Percentiles rank a stretch among this genome's conserved stretches.
Conservation (phyloP, 2,797 vertebrate genomes). For the Acrocephalus scirpaceus region DNA sequence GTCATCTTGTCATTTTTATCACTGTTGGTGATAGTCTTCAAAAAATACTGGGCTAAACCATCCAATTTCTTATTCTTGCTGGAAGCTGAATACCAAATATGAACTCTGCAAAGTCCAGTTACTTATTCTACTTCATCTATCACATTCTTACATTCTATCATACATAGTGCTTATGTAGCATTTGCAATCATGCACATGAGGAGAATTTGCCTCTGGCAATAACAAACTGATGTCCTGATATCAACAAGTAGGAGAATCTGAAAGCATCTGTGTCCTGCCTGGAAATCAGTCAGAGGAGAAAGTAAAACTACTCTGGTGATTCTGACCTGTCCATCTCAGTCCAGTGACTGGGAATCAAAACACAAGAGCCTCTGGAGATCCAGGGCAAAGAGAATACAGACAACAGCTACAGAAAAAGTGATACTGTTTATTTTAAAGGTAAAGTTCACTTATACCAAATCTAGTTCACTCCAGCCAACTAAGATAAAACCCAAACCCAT, state of each 20-base stretch:
- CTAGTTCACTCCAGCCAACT: neutral
- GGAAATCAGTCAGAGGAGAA: neutral
- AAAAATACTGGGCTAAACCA: neutral
- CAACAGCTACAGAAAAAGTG: neutral
- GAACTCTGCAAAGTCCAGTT: neutral
- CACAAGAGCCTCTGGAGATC: neutral
- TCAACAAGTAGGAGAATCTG: neutral
- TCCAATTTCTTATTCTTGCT: neutral
- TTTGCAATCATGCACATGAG: neutral
- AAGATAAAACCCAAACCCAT: neutral
- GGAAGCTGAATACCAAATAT: neutral
- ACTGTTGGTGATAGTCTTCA: neutral
- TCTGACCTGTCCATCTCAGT: neutral
- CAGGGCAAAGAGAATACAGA: neutral
- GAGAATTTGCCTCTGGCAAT: neutral
- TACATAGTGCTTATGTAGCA: neutral
- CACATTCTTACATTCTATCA: neutral
- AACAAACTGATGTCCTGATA: neutral
- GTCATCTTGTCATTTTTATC: constrained; percentile 28
- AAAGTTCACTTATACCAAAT: neutral
- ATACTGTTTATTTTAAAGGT: neutral
- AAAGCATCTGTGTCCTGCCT: neutral
- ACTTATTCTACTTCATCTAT: neutral
- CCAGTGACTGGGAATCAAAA: neutral
- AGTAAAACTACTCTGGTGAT: neutral